A percentile compares a stretch with the other conserved stretches of the same genome.
Evolutionary conservation across 1,140 invertebrate species (phyloP).

Genomic region (Micrasema longulum): DNA sequence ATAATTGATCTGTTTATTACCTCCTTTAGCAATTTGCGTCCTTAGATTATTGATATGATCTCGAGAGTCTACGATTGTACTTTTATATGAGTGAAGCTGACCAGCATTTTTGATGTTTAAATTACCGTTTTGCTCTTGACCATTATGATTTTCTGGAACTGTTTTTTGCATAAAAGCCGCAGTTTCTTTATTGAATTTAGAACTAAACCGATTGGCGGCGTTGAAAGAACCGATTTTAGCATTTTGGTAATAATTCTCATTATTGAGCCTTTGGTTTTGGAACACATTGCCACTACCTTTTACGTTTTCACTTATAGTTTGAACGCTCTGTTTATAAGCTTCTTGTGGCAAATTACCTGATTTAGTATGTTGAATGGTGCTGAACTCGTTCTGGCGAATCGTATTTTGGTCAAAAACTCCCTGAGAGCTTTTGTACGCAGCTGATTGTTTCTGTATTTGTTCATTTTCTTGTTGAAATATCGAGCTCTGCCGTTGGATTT

Average conservation of each 20-base stretch:
- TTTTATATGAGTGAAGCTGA: conserved; percentile 7
- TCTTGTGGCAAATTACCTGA: neutral
- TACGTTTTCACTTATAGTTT: conserved; percentile 4
- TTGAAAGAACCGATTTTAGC: neutral
- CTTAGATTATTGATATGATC: conserved; percentile 3
- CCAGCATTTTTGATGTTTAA: neutral
- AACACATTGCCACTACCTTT: neutral
- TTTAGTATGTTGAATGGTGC: conserved; percentile 5
- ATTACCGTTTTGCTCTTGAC: neutral
- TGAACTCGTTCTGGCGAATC: neutral
- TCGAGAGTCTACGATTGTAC: neutral
- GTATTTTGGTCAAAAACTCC: neutral
- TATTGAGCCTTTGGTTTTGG: neutral
- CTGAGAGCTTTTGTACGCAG: conserved; percentile 7
- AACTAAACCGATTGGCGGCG: conserved; percentile 18
- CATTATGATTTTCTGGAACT: conserved; percentile 1
- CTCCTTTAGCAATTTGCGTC: neutral
- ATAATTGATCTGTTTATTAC: neutral
- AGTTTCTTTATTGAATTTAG: conserved; percentile 33
- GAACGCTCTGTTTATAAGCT: neutral
- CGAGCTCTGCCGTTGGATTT: conserved; percentile 22
- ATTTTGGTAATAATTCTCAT: conserved; percentile 2
- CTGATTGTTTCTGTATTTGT: conserved; percentile 1
- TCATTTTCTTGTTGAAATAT: conserved; percentile 27
- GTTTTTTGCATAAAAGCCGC: conserved; percentile 10